These are phyloP conservation scores for Oplegnathus fasciatus DNA, from an alignment of 2,113 vertebrate species.

Conservation along the genomic window DNA sequence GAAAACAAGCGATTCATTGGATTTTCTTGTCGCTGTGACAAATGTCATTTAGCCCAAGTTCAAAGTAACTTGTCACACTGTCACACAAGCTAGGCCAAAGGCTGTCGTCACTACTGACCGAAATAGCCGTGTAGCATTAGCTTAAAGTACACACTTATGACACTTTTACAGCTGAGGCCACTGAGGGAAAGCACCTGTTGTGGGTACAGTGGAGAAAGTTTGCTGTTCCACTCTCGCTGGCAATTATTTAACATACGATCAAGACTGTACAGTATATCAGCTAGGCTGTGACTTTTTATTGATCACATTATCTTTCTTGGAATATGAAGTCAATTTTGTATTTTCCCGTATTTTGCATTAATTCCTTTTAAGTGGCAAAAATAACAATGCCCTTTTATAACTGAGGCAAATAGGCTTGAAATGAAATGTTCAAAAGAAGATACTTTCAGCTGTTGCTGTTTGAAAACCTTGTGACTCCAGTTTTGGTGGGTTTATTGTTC, in stretches of 20 bases:
- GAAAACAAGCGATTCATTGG: conserved; percentile 1
- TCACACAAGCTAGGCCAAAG: neutral
- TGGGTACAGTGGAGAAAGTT: neutral
- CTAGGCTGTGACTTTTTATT: neutral
- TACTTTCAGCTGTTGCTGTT: neutral
- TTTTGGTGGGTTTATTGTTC: neutral
- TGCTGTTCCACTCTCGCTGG: neutral
- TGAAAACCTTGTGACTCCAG: neutral
- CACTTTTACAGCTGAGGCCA: conserved; percentile 23
- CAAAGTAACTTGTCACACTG: conserved; percentile 53
- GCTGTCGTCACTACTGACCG: neutral
- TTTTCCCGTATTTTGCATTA: neutral
- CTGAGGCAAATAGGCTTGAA: neutral
- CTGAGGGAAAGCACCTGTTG: conserved; percentile 37
- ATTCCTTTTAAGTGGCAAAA: neutral
- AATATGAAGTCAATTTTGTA: neutral
- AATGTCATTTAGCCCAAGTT: conserved; percentile 36
- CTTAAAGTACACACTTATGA: conserved; percentile 21
- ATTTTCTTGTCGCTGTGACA: conserved; percentile 57
- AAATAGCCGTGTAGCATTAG: conserved; percentile 43
- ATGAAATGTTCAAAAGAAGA: neutral
- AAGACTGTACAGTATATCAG: neutral
- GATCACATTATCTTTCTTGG: neutral
- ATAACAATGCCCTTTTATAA: neutral
- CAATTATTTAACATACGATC: no score